A percentile compares a stretch with the other conserved stretches of the same genome.
These are phyloP conservation scores for Drosophila jambulina DNA, from an alignment of 1,140 invertebrate genomes.

Conservation along the genomic window DNA sequence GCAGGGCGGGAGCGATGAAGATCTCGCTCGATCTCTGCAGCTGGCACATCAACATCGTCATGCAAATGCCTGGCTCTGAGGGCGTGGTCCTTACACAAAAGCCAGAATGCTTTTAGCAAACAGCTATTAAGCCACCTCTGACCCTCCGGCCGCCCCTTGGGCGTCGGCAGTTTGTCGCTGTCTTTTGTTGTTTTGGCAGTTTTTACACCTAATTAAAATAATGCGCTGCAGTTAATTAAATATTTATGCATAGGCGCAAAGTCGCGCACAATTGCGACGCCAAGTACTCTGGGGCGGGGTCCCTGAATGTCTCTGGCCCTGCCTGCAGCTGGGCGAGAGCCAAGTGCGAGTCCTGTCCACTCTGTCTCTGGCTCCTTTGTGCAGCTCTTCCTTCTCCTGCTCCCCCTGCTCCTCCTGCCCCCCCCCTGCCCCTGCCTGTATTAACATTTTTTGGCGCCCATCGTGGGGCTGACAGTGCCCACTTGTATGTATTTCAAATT, in stretches of 20 bases:
- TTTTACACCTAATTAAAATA: conserved; percentile 85
- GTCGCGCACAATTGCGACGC: conserved; percentile 51
- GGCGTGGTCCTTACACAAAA: conserved; percentile 28
- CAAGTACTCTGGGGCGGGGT: conserved; percentile 18
- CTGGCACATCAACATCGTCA: conserved; percentile 8
- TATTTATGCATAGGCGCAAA: conserved; percentile 82
- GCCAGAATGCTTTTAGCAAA: conserved; percentile 47
- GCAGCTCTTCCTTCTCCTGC: neutral
- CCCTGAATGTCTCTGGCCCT: neutral
- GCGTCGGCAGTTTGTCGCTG: neutral
- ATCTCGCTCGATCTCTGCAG: conserved; percentile 17
- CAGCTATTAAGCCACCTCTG: conserved; percentile 43
- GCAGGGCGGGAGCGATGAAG: neutral
- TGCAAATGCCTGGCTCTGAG: conserved; percentile 12
- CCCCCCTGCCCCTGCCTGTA: neutral
- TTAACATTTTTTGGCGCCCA: conserved; percentile 16
- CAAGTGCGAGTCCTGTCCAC: conserved; percentile 23
- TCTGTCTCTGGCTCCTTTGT: conserved; percentile 11
- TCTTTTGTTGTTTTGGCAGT: conserved; percentile 46
- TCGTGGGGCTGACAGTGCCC: neutral
- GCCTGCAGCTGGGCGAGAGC: conserved; percentile 16
- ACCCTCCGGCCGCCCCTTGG: neutral
- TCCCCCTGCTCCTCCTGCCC: neutral
- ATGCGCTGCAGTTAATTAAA: conserved; percentile 85
- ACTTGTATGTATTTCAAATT: conserved; percentile 79